Evolutionary conservation across 2,113 vertebrate species (phyloP).

Genomic region (Ptilonorhynchus violaceus): DNA sequence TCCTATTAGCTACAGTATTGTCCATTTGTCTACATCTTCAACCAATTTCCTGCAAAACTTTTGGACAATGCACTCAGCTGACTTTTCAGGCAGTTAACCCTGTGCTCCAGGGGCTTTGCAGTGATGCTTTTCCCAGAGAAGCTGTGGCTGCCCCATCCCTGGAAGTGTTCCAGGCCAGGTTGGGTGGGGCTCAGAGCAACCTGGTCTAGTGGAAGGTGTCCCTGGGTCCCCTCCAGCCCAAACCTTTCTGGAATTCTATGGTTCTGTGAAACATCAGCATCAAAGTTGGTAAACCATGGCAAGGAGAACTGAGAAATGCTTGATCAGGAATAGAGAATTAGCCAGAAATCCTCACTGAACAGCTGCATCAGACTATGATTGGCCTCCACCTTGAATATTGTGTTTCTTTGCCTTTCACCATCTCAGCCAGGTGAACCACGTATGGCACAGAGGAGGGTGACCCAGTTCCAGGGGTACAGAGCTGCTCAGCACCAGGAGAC

Average conservation of each 20-base stretch:
- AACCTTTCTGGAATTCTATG: neutral
- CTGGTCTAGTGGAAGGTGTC: neutral
- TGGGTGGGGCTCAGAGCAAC: neutral
- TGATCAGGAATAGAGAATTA: neutral
- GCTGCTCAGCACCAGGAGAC: neutral
- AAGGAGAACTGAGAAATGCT: neutral
- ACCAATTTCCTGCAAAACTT: neutral
- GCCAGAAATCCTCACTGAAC: neutral
- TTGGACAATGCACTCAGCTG: neutral
- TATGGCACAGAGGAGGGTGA: neutral
- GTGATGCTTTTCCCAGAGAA: neutral
- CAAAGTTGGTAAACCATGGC: neutral
- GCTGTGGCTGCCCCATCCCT: neutral
- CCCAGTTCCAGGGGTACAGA: neutral
- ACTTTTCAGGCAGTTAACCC: neutral
- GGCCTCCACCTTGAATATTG: neutral
- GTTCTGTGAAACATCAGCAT: neutral
- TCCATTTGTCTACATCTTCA: slow-evolving; percentile 10
- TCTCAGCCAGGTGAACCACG: neutral
- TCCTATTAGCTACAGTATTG: neutral
- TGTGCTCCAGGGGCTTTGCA: neutral
- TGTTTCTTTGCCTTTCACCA: neutral
- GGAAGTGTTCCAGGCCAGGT: neutral
- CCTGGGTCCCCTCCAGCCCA: neutral
- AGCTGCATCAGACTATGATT: neutral